Percentiles rank a stretch among this genome's conserved stretches.
Conservation (phyloP, 2,888 invertebrate genomes). For the Tetrapedia diversipes region DNA sequence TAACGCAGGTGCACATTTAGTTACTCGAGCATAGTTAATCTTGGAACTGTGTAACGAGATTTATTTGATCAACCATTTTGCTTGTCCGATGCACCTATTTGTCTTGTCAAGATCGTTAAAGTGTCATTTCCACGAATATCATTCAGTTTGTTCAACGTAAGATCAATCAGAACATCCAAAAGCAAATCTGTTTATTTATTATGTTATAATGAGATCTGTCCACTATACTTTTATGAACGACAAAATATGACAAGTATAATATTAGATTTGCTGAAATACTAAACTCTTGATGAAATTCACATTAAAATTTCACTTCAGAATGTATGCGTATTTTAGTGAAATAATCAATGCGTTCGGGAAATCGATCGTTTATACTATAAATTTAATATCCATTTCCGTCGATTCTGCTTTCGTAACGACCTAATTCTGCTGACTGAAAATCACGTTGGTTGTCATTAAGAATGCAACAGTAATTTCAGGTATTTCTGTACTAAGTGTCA, state of each 20-base stretch:
- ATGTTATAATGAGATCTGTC: conserved; percentile 46
- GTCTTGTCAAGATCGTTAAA: conserved; percentile 73
- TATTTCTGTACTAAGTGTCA: conserved; percentile 26
- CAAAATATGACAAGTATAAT: conserved; percentile 16
- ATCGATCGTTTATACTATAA: conserved; percentile 32
- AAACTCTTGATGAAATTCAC: neutral
- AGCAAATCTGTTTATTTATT: conserved; percentile 57
- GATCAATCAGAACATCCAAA: conserved; percentile 64
- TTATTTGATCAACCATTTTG: conserved; percentile 70
- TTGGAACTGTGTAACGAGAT: conserved; percentile 71
- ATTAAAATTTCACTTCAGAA: too few relatives aligned
- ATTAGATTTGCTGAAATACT: neutral
- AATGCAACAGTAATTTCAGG: conserved; percentile 21
- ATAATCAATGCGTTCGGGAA: conserved; percentile 3
- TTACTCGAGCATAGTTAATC: conserved; percentile 70
- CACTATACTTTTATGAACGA: conserved; percentile 1
- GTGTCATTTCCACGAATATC: conserved; percentile 75
- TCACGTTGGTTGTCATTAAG: conserved; percentile 11
- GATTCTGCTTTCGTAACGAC: conserved; percentile 58
- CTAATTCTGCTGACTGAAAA: conserved; percentile 53
- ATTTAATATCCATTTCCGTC: conserved; percentile 46
- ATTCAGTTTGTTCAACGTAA: conserved; percentile 48
- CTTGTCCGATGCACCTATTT: conserved; percentile 69
- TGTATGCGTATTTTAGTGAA: neutral
- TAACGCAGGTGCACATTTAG: conserved; percentile 68